These are phyloP conservation scores for Noctilio leporinus DNA, from an alignment of 2,113 vertebrate genomes.

Conservation along the genomic window DNA sequence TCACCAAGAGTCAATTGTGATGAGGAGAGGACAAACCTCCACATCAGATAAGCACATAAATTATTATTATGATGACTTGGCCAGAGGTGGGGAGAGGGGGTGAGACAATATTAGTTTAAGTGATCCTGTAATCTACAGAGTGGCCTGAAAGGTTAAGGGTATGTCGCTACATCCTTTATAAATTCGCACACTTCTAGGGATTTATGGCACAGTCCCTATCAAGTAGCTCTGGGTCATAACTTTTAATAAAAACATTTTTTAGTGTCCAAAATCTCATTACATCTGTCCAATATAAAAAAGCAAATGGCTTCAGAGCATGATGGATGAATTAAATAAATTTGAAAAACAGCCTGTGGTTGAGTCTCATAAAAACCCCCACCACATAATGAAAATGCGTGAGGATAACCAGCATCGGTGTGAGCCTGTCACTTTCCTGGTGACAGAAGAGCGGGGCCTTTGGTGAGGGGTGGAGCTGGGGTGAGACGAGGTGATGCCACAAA, in stretches of 20 bases:
- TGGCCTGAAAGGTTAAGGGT: constrained; percentile 61
- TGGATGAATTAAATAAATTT: constrained; percentile 77
- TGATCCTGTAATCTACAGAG: constrained; percentile 27
- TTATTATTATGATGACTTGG: background rate
- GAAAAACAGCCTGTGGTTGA: constrained; percentile 67
- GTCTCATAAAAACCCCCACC: constrained; percentile 67
- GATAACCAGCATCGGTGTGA: background rate
- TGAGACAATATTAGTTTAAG: background rate
- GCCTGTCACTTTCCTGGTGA: constrained; percentile 39
- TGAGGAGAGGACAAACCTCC: background rate
- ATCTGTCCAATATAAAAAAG: constrained; percentile 74
- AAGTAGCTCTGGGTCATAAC: constrained; percentile 74
- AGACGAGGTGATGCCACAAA: background rate
- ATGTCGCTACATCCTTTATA: constrained; percentile 51
- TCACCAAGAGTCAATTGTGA: background rate
- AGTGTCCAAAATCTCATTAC: constrained; percentile 77
- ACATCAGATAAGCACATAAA: background rate
- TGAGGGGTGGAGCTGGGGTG: background rate
- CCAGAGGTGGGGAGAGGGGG: background rate
- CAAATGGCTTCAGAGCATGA: constrained; percentile 73
- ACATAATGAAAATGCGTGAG: constrained; percentile 56
- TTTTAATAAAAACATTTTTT: constrained; percentile 78
- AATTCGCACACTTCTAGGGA: constrained; percentile 60
- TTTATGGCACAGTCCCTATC: constrained; percentile 67
- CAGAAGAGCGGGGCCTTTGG: constrained; percentile 14